phyloP scores from a whole-genome alignment of 2,888 invertebrate genomes.

The Lacanobia oleracea region DNA sequence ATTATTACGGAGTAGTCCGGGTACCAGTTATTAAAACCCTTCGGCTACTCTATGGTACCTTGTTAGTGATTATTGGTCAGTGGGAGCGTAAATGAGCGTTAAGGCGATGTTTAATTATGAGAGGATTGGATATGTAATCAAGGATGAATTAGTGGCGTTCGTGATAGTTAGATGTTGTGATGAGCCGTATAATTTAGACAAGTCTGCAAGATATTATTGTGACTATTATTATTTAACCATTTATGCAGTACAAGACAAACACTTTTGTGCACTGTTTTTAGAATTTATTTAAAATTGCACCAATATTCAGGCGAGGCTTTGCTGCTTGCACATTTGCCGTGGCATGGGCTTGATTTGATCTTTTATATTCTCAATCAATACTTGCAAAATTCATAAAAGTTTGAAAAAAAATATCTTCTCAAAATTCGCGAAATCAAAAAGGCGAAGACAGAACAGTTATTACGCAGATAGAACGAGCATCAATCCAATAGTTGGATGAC shows the following conservation, averaged over 20 bases:
- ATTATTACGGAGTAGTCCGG: conserved; percentile 51
- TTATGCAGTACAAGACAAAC: background rate
- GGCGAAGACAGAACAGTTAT: conserved; percentile 17
- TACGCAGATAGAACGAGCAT: conserved; percentile 50
- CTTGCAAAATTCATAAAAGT: background rate
- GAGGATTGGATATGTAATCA: conserved; percentile 30
- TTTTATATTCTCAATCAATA: background rate
- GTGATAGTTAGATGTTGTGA: conserved; percentile 1
- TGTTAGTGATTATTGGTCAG: conserved; percentile 42
- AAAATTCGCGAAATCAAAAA: conserved; percentile 12
- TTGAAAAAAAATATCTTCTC: background rate
- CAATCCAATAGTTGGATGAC: conserved; percentile 62
- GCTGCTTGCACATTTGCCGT: no score
- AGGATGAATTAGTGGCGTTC: conserved; percentile 30
- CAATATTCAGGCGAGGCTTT: no score
- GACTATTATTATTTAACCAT: background rate
- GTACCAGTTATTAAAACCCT: conserved; percentile 49
- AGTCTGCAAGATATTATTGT: background rate
- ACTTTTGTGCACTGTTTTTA: no score
- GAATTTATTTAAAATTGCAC: no score
- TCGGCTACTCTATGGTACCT: conserved; percentile 37
- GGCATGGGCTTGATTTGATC: background rate
- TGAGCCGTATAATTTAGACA: background rate
- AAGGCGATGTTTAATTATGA: conserved; percentile 11
- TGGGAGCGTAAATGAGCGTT: conserved; percentile 12